These are phyloP conservation scores for Hydraecia micacea DNA, from an alignment of 2,888 invertebrate genomes.

Conservation along the genomic window DNA sequence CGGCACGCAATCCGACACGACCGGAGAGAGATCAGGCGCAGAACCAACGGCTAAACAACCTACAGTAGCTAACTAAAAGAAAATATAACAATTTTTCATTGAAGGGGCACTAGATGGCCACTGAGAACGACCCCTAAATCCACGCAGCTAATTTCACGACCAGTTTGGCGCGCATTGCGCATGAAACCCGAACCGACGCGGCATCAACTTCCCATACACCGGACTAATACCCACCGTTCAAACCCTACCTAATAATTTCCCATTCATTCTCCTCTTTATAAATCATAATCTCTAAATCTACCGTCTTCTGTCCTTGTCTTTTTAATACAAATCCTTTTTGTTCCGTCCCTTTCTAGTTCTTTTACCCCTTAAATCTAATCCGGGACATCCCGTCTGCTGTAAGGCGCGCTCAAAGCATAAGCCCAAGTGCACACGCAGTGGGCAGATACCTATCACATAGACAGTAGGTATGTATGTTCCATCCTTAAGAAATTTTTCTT, in stretches of 20 bases:
- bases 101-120: conserved; percentile 17
- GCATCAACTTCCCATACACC: conserved; percentile 72
- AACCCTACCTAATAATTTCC: conserved; percentile 88
- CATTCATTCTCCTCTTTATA: conserved; percentile 90
- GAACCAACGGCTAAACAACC: too few relatives aligned
- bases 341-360: conserved; percentile 83
- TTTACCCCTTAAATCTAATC: conserved; percentile 90
- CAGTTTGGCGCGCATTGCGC: conserved; percentile 67
- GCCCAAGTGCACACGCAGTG: conserved; percentile 69
- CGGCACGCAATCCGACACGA: not conserved
- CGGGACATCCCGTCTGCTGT: conserved; percentile 87
- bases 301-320: conserved; percentile 80
- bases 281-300: conserved; percentile 90
- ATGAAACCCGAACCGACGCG: conserved; percentile 71
- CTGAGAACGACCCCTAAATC: conserved; percentile 67
- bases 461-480: conserved; percentile 39
- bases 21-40: not conserved
- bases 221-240: conserved; percentile 80
- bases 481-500: conserved; percentile 26
- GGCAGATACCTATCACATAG: conserved; percentile 44
- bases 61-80: not conserved
- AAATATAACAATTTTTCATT: not conserved
- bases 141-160: conserved; percentile 74
- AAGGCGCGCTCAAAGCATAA: conserved; percentile 79
- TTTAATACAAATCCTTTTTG: conserved; percentile 68